A percentile compares a stretch with the other conserved stretches of the same genome.
Evolutionary conservation across 1,140 invertebrate genomes (phyloP).

Genomic region (Trachymyrmex cornetzi): DNA sequence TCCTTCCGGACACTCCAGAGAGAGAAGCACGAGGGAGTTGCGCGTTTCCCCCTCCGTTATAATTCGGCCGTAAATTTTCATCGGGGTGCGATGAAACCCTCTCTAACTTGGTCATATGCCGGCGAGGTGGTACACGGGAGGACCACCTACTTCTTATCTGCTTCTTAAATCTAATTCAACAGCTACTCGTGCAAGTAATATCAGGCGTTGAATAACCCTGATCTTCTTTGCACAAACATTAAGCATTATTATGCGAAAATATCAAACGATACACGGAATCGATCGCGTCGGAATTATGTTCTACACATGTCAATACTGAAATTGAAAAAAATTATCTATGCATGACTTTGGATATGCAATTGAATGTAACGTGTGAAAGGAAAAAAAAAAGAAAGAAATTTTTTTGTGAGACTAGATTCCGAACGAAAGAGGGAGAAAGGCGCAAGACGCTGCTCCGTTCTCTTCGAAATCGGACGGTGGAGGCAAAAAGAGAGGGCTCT

Average conservation of each 20-base stretch:
- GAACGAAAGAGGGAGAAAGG: constrained; percentile 70
- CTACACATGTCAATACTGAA: not conserved
- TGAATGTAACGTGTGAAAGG: not conserved
- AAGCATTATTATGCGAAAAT: not conserved
- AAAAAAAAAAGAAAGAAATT: not conserved
- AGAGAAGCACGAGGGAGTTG: constrained; percentile 57
- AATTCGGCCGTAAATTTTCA: constrained; percentile 54
- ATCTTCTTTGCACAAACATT: not conserved
- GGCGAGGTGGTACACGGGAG: not conserved
- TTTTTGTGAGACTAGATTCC: constrained; percentile 22
- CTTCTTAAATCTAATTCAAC: constrained; percentile 22
- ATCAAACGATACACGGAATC: not conserved
- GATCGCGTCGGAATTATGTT: not conserved
- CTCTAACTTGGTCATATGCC: constrained; percentile 5
- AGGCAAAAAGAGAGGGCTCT: constrained; percentile 48
- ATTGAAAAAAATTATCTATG: not conserved
- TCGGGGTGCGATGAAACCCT: constrained; percentile 16
- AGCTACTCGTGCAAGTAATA: not conserved
- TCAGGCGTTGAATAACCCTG: not conserved
- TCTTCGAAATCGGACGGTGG: constrained; percentile 63
- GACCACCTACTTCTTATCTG: not conserved
- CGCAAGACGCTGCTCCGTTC: constrained; percentile 61
- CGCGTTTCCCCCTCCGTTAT: constrained; percentile 67
- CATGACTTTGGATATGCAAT: not conserved
- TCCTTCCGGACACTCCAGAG: constrained; percentile 45